Evolutionary conservation across 2,888 invertebrate genomes (phyloP), one percentile per base, ranked within the genome.

Genomic region (Agrochola litura): DNA sequence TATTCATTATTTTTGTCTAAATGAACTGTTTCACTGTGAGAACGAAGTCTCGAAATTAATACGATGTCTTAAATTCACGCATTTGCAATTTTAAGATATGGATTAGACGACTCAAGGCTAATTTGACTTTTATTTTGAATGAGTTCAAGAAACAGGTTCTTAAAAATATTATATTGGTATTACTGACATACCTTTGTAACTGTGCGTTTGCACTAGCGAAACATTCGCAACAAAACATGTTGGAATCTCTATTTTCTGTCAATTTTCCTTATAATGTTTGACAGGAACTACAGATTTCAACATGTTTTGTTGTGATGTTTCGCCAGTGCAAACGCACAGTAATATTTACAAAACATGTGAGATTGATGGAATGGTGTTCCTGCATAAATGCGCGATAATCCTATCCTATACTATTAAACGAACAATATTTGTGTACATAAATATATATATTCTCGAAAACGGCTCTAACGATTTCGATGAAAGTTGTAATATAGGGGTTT

Each of bases 101-200:
- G 25, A 76, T 69, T 49, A n/a, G 5, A 52, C 37, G 5, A 66
- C 19, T 79, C 70, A 81, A 79, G 61, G 73, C 30, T 64, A 56
- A 65, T 73, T 56, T 49, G 16, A 37, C 25, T 52, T 68, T 43
- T 37, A 56, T 69, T 60, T 60, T 65, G 49, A 46, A 22, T 41
- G n/a, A 52, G 22, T 60, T 60, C 16, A 80, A 80, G 12, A 80
- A 80, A 73, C 81, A 12, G 37, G 73, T 69, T 81, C 19, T 46
- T 61, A 37, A 30, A 56, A 52, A 54, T n/a, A 54, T 49, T 8
- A 58, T 46, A 6, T 9, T 19, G n/a, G n/a, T 61, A 41, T 19
- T 67, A 56, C 30, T 49, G 46, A 19, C 52, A 66, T 66, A 43
- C 25, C 6, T 30, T n/a, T 30, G 14, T 14, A 43, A 43, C n/a